Evolutionary conservation across 2,888 invertebrate species (phyloP).

Genomic region (Brassicogethes aeneus): DNA sequence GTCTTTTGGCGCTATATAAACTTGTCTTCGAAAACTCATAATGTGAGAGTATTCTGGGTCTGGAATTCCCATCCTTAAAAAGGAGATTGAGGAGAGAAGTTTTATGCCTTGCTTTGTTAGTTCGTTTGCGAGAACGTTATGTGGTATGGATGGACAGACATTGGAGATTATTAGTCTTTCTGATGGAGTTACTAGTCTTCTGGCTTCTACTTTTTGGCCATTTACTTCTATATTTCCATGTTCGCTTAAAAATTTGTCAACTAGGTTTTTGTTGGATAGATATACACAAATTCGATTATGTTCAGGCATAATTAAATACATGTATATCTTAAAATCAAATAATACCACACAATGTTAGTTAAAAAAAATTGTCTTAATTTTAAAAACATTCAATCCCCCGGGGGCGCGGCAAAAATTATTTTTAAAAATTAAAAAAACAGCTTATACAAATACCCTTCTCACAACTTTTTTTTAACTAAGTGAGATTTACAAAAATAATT

Average conservation of each 20-base stretch:
- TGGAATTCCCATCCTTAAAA: slow-evolving; percentile 17
- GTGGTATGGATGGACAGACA: slow-evolving; percentile 17
- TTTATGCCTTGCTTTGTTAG: slow-evolving; percentile 12
- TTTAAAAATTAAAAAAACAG: too few species aligned
- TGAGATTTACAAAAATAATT: too few species aligned
- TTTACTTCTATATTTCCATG: slow-evolving; percentile 11
- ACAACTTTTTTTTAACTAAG: too few species aligned
- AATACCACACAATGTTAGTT: too few species aligned
- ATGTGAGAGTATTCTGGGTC: slow-evolving; percentile 17
- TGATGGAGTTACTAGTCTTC: slow-evolving; percentile 16
- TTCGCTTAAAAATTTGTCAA: slow-evolving; percentile 13
- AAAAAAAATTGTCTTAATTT: too few species aligned
- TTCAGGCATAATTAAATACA: too few species aligned
- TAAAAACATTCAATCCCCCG: too few species aligned
- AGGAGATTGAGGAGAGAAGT: slow-evolving; percentile 13
- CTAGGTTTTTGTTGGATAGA: slow-evolving; percentile 5
- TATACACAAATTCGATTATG: background rate
- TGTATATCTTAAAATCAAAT: too few species aligned
- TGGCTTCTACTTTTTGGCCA: slow-evolving; percentile 7
- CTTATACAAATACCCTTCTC: too few species aligned
- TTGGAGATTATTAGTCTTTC: slow-evolving; percentile 20
- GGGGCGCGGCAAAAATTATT: too few species aligned
- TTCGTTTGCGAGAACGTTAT: slow-evolving; percentile 11
- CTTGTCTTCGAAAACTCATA: slow-evolving; percentile 18
- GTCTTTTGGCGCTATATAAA: slow-evolving; percentile 10